Percentiles rank a stretch among this genome's conserved stretches.
Conservation (phyloP, 2,797 vertebrate genomes). For the Scleropages formosus region DNA sequence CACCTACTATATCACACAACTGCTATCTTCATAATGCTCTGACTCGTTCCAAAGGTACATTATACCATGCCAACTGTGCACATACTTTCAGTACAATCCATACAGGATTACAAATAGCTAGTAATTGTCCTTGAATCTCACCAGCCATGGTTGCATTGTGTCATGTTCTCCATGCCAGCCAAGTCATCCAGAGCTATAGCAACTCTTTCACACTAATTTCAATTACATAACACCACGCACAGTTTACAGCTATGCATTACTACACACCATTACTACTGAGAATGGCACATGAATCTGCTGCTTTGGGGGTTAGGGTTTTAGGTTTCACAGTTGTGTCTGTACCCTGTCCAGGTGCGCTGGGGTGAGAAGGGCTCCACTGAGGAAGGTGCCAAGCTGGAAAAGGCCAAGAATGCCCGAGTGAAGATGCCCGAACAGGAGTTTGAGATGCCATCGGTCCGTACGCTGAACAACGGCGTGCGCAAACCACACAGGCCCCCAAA, state of each 20-base stretch:
- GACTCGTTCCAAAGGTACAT: not conserved
- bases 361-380: conserved; percentile 96
- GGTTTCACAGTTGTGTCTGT: not conserved
- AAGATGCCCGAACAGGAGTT: conserved; percentile 97
- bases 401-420: conserved; percentile 94
- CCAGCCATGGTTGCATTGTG: too few species aligned
- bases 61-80: not conserved
- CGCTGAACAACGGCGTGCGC: conserved; percentile 81
- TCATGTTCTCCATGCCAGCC: too few species aligned
- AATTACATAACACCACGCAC: not conserved
- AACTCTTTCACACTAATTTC: too few species aligned
- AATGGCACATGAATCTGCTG: not conserved
- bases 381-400: conserved; percentile 95
- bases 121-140: too few species aligned
- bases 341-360: conserved; percentile 85
- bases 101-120: too few species aligned
- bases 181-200: too few species aligned
- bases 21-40: not conserved
- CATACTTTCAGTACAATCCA: not conserved
- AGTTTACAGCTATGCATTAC: not conserved
- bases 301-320: not conserved
- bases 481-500: conserved; percentile 74
- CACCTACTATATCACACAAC: not conserved
- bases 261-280: not conserved
- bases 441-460: conserved; percentile 68